phyloP scores from a whole-genome alignment of 2,113 vertebrate species.

The Psilopsiagon aymara region DNA sequence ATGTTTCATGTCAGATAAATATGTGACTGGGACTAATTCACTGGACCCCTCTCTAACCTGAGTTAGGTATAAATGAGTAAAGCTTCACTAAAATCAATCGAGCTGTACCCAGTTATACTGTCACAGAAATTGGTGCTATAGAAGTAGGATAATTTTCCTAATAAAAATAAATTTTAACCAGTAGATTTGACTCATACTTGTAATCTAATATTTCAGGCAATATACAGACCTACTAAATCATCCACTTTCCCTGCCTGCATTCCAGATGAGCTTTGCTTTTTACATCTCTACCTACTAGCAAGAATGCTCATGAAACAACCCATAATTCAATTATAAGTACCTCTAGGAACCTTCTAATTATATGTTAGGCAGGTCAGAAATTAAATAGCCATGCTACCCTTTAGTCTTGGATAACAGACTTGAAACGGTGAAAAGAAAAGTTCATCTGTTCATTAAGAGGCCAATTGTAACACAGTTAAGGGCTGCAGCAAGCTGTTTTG shows the following conservation, averaged over 20 bases:
- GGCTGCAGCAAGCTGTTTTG: slow-evolving; percentile 41
- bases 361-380: slow-evolving; percentile 64
- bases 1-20: slow-evolving; percentile 60
- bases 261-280: slow-evolving; percentile 59
- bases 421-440: slow-evolving; percentile 66
- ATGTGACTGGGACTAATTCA: slow-evolving; percentile 62
- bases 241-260: neutral
- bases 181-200: slow-evolving; percentile 40
- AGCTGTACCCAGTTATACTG: slow-evolving; percentile 39
- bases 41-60: slow-evolving; percentile 52
- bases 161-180: slow-evolving; percentile 67
- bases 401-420: slow-evolving; percentile 62
- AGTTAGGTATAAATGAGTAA: slow-evolving; percentile 32
- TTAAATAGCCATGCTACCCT: slow-evolving; percentile 58
- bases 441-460: slow-evolving; percentile 62
- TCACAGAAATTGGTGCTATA: slow-evolving; percentile 51
- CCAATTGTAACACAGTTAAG: slow-evolving; percentile 30
- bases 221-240: slow-evolving; percentile 55
- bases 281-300: slow-evolving; percentile 43
- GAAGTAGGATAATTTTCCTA: slow-evolving; percentile 64
- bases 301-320: slow-evolving; percentile 55
- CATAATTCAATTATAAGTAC: slow-evolving; percentile 74
- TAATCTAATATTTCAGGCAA: slow-evolving; percentile 63
- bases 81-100: slow-evolving; percentile 62
- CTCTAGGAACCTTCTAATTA: slow-evolving; percentile 71